Conservation (phyloP, 1,140 invertebrate species). For the Tetramorium simillimum region DNA sequence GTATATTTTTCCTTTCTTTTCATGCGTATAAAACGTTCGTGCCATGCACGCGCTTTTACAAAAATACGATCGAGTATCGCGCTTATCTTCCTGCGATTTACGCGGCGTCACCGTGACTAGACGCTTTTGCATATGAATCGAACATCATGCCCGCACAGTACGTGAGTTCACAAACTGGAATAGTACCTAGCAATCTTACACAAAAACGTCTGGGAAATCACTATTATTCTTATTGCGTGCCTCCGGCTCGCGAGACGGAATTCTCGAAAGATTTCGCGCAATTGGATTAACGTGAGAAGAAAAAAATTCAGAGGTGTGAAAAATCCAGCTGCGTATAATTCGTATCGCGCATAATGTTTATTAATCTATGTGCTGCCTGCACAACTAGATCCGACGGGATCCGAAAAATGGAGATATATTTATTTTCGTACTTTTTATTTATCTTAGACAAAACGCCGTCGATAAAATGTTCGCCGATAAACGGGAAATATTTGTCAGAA, state of each 20-base stretch:
- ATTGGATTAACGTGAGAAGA: neutral
- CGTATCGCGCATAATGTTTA: neutral
- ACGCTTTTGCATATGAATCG: constrained; percentile 52
- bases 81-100: constrained; percentile 17
- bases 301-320: neutral
- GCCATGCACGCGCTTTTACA: neutral
- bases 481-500: neutral
- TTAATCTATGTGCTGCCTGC: neutral
- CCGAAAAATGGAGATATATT: neutral
- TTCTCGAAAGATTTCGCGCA: neutral
- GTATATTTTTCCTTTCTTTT: neutral
- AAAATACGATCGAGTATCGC: constrained; percentile 1
- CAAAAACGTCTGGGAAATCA: neutral
- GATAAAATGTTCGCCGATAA: neutral
- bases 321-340: neutral
- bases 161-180: neutral
- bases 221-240: neutral
- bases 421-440: neutral
- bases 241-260: neutral
- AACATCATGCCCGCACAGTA: constrained; percentile 1
- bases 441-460: neutral
- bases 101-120: constrained; percentile 76
- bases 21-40: neutral
- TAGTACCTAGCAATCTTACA: neutral
- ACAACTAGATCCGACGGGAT: neutral